A percentile compares a stretch with the other conserved stretches of the same genome.
These are phyloP conservation scores for Progne subis DNA, from an alignment of 2,113 vertebrate species.

Conservation along the genomic window DNA sequence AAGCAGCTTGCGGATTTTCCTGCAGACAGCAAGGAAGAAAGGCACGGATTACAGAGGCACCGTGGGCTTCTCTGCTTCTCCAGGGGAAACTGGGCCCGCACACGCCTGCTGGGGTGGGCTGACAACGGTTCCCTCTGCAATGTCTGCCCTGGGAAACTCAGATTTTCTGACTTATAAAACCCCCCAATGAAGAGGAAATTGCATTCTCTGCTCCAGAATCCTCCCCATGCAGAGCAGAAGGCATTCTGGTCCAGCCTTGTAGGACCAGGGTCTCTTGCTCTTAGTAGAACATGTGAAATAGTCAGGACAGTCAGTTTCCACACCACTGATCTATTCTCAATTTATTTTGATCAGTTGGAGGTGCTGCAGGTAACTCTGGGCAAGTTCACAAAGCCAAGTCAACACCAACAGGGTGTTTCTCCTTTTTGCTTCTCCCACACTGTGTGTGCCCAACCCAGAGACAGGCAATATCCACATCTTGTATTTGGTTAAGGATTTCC, in stretches of 20 bases:
- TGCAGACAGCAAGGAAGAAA: constrained; percentile 14
- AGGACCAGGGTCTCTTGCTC: neutral
- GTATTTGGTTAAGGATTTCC: neutral
- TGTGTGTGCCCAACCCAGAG: neutral
- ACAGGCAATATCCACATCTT: neutral
- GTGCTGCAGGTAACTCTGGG: neutral
- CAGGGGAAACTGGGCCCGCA: neutral
- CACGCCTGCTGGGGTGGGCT: accelerated
- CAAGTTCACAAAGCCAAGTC: neutral
- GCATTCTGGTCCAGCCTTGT: neutral
- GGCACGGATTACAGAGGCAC: neutral
- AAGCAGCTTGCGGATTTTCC: constrained; percentile 83
- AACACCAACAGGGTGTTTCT: neutral
- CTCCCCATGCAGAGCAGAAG: neutral
- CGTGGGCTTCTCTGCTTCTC: accelerated
- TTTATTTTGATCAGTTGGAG: neutral
- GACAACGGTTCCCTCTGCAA: neutral
- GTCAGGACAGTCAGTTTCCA: neutral
- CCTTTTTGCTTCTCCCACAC: neutral
- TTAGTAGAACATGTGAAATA: accelerated
- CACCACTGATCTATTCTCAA: neutral
- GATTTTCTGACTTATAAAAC: neutral
- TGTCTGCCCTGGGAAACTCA: neutral
- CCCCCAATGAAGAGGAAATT: neutral
- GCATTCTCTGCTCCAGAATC: neutral